Evolutionary conservation across 2,888 invertebrate species (phyloP), one percentile per base, ranked within the genome.

Genomic region (Mellilla xanthometata): DNA sequence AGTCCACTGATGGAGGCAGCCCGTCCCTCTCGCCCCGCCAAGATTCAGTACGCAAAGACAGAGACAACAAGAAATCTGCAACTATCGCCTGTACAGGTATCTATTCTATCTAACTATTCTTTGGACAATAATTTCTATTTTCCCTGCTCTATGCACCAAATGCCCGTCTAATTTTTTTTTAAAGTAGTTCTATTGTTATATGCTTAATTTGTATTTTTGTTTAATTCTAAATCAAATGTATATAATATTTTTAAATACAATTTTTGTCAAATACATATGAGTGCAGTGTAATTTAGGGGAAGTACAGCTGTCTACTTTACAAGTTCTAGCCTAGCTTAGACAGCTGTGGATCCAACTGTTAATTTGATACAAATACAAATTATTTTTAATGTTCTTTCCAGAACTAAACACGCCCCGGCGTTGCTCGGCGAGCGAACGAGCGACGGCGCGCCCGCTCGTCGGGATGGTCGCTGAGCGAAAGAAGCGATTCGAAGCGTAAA

Each of bases 401-500:
- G 87, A 90, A 90, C 65, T 85, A 63, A 84, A 66, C 54, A 48
- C 68, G 42, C 55, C 56, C 13, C 67, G 78, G 54, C 83, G 86
- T 52, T 85, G 90, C 65, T 76, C 85, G 58, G 79, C 76, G 57
- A 76, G 81, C 62, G 69, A 72, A 36, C 77, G 77, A 53, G 61
- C 67, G 58, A 81, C 90, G 68, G 76, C 86, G 79, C 84, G 84
- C 72, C 91, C 93, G 72, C 91, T 92, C 68, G 91, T 90, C 78
- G 94, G 94, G 78, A 92, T 93, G 92, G 94, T 94, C 85, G 94
- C 93, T 69, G 94, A 94, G 83, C 91, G 93, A 72, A 92, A 92
- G 83, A 93, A 93, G 81, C 91, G 91, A 75, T 94, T 94, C 86
- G 93, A 93, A 78, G 43, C 50, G 36, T 69, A 53, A 59, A 49